Evolutionary conservation across 2,888 invertebrate genomes (phyloP), one percentile per base, ranked within the genome.

Genomic region (Strigamia crassipes): DNA sequence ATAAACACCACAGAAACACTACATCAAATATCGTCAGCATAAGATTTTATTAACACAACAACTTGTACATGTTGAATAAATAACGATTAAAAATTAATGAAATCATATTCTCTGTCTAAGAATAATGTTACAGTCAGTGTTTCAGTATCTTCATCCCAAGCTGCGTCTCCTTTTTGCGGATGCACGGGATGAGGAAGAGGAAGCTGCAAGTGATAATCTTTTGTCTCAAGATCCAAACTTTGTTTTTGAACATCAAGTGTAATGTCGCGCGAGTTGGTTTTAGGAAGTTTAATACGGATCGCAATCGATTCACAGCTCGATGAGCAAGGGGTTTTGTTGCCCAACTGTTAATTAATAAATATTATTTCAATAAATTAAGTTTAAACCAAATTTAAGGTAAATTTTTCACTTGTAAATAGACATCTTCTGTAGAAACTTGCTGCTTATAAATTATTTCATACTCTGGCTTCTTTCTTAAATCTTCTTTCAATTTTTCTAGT

Each of bases 221-320:
- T 90, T 0, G 93, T 92, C 82, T 89, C 88, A 42, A 94, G 88
- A 82, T 92, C 92, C 27, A 95, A 87, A 83, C 90, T 90, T 12
- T 88, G 89, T 46, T 90, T 89, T 83, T 88, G 88, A 27, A 90
- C 92, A 83, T 92, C 91, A 77, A 96, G 89, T 84, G 94, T 92
- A 83, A 96, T 91, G 86, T 93, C 93, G 84, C 93, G 92, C 77
- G 91, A 91, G 83, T 91, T 91, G 86, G 96, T 95, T 1, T 91
- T 93, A 0, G 95, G 93, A 87, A 97, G 89, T 85, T 91, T 89
- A 18, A 96, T 91, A 83, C 91, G 90, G 31, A 97, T 89, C n/a
- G 95, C 90, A 88, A 97, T 92, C 87, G 94, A 93, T 88, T 97
- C 96, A 88, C 96, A 96, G 86, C 95, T 95, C 3, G 94, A 91